Evolutionary conservation across 2,113 vertebrate species (phyloP).

Genomic region (Calidris pugnax): DNA sequence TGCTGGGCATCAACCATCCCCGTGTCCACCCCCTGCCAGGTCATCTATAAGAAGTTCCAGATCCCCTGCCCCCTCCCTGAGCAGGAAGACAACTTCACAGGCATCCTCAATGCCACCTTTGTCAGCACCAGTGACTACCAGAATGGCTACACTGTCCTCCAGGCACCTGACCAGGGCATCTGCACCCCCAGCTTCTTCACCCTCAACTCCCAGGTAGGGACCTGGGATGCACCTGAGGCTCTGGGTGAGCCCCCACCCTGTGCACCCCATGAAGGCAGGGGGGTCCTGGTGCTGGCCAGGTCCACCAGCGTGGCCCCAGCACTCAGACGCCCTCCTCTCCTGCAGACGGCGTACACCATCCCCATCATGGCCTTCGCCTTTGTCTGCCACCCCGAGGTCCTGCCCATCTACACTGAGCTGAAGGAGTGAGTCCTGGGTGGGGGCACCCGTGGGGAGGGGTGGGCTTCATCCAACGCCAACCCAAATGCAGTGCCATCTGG

Average conservation of each 20-base stretch:
- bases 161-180: slow-evolving; percentile 3
- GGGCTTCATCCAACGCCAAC: accelerated
- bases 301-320: background rate
- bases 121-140: slow-evolving; percentile 68
- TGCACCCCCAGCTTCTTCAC: slow-evolving; percentile 87
- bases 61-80: slow-evolving; percentile 86
- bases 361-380: slow-evolving; percentile 98
- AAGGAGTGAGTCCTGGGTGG: slow-evolving; percentile 84
- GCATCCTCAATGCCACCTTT: slow-evolving; percentile 62
- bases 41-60: slow-evolving; percentile 96
- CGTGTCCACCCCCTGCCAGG: slow-evolving; percentile 74
- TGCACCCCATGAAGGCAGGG: accelerated
- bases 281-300: background rate
- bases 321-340: background rate
- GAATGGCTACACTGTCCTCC: slow-evolving; percentile 50
- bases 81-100: slow-evolving; percentile 74
- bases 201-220: slow-evolving; percentile 89
- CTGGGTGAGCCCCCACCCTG: accelerated
- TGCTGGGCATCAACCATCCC: accelerated
- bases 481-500: background rate
- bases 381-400: slow-evolving; percentile 95
- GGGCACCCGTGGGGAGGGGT: background rate
- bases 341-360: slow-evolving; percentile 94
- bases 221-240: background rate
- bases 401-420: slow-evolving; percentile 97